These are phyloP conservation scores for Onychostruthus taczanowskii DNA, from an alignment of 2,113 vertebrate genomes.

Conservation along the genomic window DNA sequence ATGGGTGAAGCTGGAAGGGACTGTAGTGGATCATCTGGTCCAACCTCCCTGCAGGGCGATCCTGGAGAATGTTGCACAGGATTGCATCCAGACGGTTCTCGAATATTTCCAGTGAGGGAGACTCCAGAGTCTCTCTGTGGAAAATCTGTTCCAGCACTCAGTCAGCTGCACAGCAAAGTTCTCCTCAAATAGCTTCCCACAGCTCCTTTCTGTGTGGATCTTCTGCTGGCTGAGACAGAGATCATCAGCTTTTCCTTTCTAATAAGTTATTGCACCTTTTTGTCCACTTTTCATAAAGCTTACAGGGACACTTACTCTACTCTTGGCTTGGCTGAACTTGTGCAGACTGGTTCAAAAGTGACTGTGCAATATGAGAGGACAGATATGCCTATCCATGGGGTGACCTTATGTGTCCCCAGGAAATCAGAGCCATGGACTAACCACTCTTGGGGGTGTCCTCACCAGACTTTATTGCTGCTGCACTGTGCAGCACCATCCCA, in stretches of 20 bases:
- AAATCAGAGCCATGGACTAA: neutral
- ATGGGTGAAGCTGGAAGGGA: neutral
- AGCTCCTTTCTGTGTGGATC: neutral
- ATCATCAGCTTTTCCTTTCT: neutral
- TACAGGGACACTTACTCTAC: neutral
- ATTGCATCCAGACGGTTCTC: neutral
- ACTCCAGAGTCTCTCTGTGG: neutral
- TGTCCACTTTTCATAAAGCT: neutral
- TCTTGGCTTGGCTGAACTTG: neutral
- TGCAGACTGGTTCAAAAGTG: neutral
- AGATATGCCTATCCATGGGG: rapidly evolving
- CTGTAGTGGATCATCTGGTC: neutral
- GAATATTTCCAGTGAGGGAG: neutral
- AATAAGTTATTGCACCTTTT: neutral
- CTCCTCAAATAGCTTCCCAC: neutral
- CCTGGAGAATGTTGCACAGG: neutral
- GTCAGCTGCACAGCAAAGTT: neutral
- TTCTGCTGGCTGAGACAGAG: neutral
- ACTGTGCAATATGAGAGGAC: neutral
- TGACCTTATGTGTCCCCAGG: neutral
- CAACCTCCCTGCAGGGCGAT: neutral
- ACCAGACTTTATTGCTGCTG: neutral
- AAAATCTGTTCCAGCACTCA: neutral
- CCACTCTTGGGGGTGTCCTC: neutral
- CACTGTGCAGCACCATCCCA: neutral